Percentiles rank a stretch among this genome's conserved stretches.
Evolutionary conservation across 2,888 invertebrate species (phyloP).

Genomic region (Atrina japonica): DNA sequence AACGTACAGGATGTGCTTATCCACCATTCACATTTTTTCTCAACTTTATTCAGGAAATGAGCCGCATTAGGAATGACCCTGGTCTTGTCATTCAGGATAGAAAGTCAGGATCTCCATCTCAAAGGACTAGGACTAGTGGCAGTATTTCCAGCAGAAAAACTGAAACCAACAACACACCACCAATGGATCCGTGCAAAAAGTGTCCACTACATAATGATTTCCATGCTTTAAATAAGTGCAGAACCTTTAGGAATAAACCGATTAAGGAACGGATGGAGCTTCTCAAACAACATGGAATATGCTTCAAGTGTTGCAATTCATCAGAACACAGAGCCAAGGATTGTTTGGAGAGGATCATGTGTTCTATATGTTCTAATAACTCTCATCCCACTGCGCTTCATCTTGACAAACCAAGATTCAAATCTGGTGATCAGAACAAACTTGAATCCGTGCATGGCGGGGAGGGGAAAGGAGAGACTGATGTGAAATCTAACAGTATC

Average conservation of each 20-base stretch:
- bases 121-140: not conserved
- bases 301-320: conserved; percentile 29
- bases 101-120: not conserved
- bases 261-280: conserved; percentile 8
- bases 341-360: conserved; percentile 12
- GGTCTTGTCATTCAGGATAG: conserved; percentile 8
- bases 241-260: conserved; percentile 16
- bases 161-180: not conserved
- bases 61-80: conserved; percentile 21
- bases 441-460: conserved; percentile 15
- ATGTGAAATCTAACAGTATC: not conserved
- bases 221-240: conserved; percentile 30
- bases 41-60: conserved; percentile 19
- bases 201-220: conserved; percentile 23
- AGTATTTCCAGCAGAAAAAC: not conserved
- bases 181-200: not conserved
- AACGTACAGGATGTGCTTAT: not conserved
- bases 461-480: conserved; percentile 11
- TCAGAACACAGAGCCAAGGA: conserved; percentile 16
- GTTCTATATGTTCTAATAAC: conserved; percentile 18
- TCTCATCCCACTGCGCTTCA: conserved; percentile 24
- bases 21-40: conserved; percentile 29
- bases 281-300: conserved; percentile 7
- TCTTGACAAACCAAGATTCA: not conserved
- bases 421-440: not conserved